Evolutionary conservation across 2,888 invertebrate genomes (phyloP).

Genomic region (Arenicola marina): DNA sequence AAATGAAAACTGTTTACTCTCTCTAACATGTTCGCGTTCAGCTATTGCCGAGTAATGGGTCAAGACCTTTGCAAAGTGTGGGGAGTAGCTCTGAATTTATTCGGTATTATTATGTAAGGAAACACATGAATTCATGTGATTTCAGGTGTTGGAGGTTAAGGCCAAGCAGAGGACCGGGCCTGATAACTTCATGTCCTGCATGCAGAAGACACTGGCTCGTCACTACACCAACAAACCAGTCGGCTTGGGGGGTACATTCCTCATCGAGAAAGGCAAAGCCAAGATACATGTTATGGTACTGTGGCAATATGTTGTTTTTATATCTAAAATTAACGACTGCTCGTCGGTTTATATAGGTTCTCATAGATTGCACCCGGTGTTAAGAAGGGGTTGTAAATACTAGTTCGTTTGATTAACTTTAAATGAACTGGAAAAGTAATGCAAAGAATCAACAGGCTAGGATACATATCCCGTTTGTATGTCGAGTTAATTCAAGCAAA

Average conservation of each 20-base stretch:
- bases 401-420: not conserved
- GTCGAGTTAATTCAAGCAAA: too few relatives aligned
- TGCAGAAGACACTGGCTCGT: slow-evolving; percentile 64
- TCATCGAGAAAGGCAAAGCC: slow-evolving; percentile 80
- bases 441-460: not conserved
- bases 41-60: too few relatives aligned
- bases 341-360: not conserved
- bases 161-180: slow-evolving; percentile 56
- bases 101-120: too few relatives aligned
- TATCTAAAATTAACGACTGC: not conserved
- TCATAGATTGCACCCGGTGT: not conserved
- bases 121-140: too few relatives aligned
- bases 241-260: slow-evolving; percentile 87
- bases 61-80: too few relatives aligned
- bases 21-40: too few relatives aligned
- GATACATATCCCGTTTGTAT: too few relatives aligned
- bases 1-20: too few relatives aligned
- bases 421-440: not conserved
- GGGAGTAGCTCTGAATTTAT: too few relatives aligned
- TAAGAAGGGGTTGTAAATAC: not conserved
- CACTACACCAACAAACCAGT: slow-evolving; percentile 75
- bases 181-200: slow-evolving; percentile 59
- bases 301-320: not conserved
- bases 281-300: slow-evolving; percentile 88
- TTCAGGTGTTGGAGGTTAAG: slow-evolving; percentile 70